A percentile compares a stretch with the other conserved stretches of the same genome.
Evolutionary conservation across 92 coral and sea anemone genomes (phyloP).

Genomic region (Parazoanthus swiftii): DNA sequence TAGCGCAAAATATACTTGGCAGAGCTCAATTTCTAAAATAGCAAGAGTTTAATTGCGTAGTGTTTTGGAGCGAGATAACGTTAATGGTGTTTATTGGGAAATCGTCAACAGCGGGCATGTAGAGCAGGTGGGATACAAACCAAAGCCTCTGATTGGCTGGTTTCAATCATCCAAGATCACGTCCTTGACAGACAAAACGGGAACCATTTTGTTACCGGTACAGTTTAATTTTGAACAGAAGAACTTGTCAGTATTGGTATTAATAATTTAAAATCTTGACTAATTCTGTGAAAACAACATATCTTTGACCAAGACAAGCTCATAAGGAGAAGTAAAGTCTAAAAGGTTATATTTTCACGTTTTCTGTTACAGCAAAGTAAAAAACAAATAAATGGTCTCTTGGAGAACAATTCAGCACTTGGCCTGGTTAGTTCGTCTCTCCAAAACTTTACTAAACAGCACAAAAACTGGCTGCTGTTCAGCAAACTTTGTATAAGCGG

Average conservation of each 20-base stretch:
- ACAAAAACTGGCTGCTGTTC: too few relatives aligned
- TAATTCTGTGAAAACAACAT: background rate
- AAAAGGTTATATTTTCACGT: background rate
- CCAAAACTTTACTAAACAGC: too few relatives aligned
- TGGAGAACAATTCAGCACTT: too few relatives aligned
- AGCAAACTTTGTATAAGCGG: too few relatives aligned
- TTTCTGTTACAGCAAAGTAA: background rate
- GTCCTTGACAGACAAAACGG: slow-evolving; percentile 37
- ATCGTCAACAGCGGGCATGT: background rate
- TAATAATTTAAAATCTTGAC: background rate
- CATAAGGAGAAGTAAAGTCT: background rate
- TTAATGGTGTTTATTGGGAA: slow-evolving; percentile 14
- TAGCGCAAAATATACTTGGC: background rate
- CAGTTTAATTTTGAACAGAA: background rate
- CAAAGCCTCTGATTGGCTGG: background rate
- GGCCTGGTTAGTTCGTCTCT: too few relatives aligned
- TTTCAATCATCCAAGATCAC: slow-evolving; percentile 32
- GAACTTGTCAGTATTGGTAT: background rate
- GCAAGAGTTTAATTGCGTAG: background rate
- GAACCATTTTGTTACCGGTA: slow-evolving; percentile 21
- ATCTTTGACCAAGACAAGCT: background rate
- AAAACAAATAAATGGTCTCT: too few relatives aligned
- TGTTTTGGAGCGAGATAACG: slow-evolving; percentile 23
- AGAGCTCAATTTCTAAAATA: background rate
- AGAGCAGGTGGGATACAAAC: slow-evolving; percentile 21